phyloP scores from a whole-genome alignment of 2,888 invertebrate species.

The Nomada goodeniana region DNA sequence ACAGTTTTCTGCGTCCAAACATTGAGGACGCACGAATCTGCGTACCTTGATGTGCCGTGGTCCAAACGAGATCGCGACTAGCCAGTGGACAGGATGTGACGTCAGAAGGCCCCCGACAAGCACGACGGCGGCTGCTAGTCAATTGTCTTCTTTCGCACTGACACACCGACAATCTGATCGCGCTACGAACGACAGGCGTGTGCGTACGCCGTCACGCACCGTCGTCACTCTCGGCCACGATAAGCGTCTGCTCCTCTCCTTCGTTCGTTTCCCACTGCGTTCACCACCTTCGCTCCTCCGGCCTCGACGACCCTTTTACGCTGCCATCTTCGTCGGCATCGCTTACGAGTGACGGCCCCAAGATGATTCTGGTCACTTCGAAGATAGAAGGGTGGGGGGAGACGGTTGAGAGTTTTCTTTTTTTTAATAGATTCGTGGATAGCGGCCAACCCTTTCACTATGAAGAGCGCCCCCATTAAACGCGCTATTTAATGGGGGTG shows the following conservation, averaged over 20 bases:
- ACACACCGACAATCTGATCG: constrained; percentile 58
- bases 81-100: constrained; percentile 81
- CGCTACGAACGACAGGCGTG: constrained; percentile 53
- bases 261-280: constrained; percentile 16
- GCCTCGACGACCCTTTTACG: constrained; percentile 29
- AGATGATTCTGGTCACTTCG: constrained; percentile 21
- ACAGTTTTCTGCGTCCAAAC: constrained; percentile 55
- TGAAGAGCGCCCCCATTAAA: too few species aligned
- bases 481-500: too few species aligned
- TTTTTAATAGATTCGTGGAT: neutral
- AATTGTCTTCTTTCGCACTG: constrained; percentile 80
- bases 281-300: constrained; percentile 41
- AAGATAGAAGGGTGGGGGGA: neutral
- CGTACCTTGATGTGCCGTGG: constrained; percentile 76
- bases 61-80: constrained; percentile 77
- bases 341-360: constrained; percentile 1
- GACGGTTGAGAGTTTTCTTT: neutral
- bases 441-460: too few species aligned
- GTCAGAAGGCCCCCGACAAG: constrained; percentile 78
- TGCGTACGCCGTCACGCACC: constrained; percentile 37
- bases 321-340: constrained; percentile 40
- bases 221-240: constrained; percentile 34
- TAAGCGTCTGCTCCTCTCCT: constrained; percentile 44
- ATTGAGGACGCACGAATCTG: constrained; percentile 69
- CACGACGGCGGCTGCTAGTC: constrained; percentile 75